Base-by-base conservation (phyloP, 2,113 vertebrate species). In the Piprites chloris region DNA sequence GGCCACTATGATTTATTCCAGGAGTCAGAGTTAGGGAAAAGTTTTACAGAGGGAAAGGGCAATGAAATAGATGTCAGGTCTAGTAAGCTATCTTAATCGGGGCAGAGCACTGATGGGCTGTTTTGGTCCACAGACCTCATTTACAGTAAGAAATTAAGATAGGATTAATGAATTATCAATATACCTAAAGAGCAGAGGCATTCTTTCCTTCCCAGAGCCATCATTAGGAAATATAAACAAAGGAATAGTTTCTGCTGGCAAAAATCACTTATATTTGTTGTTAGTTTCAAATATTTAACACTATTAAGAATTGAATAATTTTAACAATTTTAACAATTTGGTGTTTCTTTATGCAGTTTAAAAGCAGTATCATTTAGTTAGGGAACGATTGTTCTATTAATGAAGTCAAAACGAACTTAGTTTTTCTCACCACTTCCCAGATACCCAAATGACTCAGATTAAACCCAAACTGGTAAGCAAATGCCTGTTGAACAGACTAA, bases 1-100 rank as follows among this genome's bases (percentile, higher is more conserved):
- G 10, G 27, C 24, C 37, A 17, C 16, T 81, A 63, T 63, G 79
- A 94, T 86, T 96, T 95, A 95, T 84, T 95, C 76, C 95, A 88
- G 32, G 79, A 92, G 42, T 92, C 59, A 80, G 61, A 71, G 39
- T 42, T 24, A 42, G 18, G 53, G 30, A 46, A 15, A 78, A 79
- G 23, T 67, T 83, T 50, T n/a, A 11, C 68, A 73, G 18, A 69
- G 15, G 12, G 3, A 74, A 90, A 85, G 49, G 37, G 39, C 28
- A 80, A 66, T 32, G 26, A 18, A 71, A 71, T 33, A 77, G 20
- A 14, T 71, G 50, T 67, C 37, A 86, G 28, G 23, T 88, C 44
- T 44, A 53, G 37, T 12, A 77, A 58, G 9, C 37, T 62, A 11
- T 49, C 13, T 80, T 55, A 75, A 42, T 16, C 4, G 15, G 4